Evolutionary conservation across 2,797 vertebrate genomes (phyloP).

Genomic region (Enteromius paludinosus): DNA sequence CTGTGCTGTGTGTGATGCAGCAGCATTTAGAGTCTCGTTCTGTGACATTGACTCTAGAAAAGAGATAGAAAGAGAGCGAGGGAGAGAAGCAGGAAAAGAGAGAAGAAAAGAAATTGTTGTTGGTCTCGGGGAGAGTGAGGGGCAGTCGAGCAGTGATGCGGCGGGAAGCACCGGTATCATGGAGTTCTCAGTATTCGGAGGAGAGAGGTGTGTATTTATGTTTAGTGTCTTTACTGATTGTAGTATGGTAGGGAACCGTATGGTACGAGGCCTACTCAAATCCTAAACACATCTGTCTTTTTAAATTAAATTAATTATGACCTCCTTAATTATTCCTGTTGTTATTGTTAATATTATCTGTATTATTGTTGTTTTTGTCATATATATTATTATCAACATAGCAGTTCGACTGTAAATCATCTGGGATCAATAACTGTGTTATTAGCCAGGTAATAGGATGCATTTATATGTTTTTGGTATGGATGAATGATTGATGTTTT

Average conservation of each 20-base stretch:
- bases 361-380: background rate
- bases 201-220: conserved; percentile 40
- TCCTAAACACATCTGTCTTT: background rate
- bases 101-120: conserved; percentile 38
- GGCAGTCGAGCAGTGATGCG: conserved; percentile 41
- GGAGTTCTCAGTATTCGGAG: conserved; percentile 38
- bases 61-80: conserved; percentile 38
- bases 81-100: conserved; percentile 35
- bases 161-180: conserved; percentile 37
- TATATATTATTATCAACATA: background rate
- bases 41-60: conserved; percentile 25
- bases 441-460: background rate
- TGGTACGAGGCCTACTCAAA: conserved; percentile 30
- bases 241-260: conserved; percentile 1
- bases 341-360: background rate
- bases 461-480: background rate
- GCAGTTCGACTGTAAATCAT: background rate
- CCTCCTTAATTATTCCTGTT: conserved; percentile 3
- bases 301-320: background rate
- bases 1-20: conserved; percentile 9
- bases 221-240: conserved; percentile 36
- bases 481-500: background rate
- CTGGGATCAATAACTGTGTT: background rate
- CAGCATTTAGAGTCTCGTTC: conserved; percentile 7
- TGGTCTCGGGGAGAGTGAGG: conserved; percentile 32